Base-by-base conservation (phyloP, 2,113 vertebrate genomes). In the Sinocyclocheilus grahami region DNA sequence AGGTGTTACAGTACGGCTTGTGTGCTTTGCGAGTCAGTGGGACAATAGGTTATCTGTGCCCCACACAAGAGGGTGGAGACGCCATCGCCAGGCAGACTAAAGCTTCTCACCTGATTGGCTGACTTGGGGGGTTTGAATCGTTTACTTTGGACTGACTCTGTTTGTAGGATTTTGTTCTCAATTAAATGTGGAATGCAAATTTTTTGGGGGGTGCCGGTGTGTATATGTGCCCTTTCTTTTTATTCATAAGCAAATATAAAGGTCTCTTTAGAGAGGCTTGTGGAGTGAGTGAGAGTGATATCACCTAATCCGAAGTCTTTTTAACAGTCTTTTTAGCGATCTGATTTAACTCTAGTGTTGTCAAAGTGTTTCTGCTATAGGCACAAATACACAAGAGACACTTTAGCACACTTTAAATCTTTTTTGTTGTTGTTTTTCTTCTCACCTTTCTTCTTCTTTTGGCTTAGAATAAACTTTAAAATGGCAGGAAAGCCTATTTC, bases 171-270 rank as follows among this genome's bases (percentile, higher is more conserved):
- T 91, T 92, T 74, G 48, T 89, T 92, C 92, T 89, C 93, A 93
- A 93, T 94, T 93, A 94, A 93, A 92, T 91, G 90, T 93, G 93
- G 92, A 94, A 93, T 93, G 93, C 89, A 71, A 91, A 79, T 58
- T 78, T 84, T 76, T 82, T 53, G 27, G 42, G 78, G n/a, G 77
- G 48, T 48, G 53, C 67, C 82, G 82, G 60, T 63, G 55, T 69
- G 81, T 82, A 27, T 87, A 78, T 89, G 77, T 90, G 90, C n/a
- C 92, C 85, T 91, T 88, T 90, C 82, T 90, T 67, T 20, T 16
- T 85, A 84, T 92, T 93, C 86, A 90, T 87, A 90, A 89, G 84
- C 87, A 90, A 90, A 90, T 89, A 92, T 87, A 86, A 86, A 79
- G 84, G 81, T 91, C 88, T 84, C 89, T 79, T 91, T 79, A 51